These are phyloP conservation scores for Pyrgilauda ruficollis DNA, from an alignment of 2,113 vertebrate species.

Conservation along the genomic window DNA sequence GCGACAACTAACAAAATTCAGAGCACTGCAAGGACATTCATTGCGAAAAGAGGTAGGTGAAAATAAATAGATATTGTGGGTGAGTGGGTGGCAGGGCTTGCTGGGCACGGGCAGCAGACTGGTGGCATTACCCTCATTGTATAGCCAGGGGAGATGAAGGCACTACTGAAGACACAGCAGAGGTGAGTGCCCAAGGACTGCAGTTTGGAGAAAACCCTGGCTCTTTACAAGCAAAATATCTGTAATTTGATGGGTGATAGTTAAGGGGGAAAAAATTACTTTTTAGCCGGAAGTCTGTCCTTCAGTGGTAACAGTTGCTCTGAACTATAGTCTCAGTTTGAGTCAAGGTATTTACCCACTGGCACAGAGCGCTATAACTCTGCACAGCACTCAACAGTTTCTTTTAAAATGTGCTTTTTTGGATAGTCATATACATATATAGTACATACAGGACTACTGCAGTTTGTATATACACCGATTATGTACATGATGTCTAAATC, in stretches of 20 bases:
- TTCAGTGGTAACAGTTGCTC: neutral
- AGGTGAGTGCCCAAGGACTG: neutral
- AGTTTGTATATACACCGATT: neutral
- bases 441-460: neutral
- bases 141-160: neutral
- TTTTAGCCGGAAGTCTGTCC: neutral
- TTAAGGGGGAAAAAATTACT: neutral
- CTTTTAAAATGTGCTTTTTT: conserved; percentile 7
- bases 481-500: neutral
- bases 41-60: neutral
- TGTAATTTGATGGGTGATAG: rapidly evolving
- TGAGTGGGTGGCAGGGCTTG: neutral
- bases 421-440: neutral
- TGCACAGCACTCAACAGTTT: neutral
- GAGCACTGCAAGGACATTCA: neutral
- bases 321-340: neutral
- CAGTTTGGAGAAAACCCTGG: neutral
- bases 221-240: neutral
- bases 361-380: neutral
- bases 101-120: neutral
- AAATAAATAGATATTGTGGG: neutral
- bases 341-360: neutral
- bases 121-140: neutral
- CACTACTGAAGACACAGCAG: neutral
- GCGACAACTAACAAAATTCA: neutral